A percentile compares a stretch with the other conserved stretches of the same genome.
phyloP scores from a whole-genome alignment of 2,797 vertebrate species.

The Acanthopagrus latus region DNA sequence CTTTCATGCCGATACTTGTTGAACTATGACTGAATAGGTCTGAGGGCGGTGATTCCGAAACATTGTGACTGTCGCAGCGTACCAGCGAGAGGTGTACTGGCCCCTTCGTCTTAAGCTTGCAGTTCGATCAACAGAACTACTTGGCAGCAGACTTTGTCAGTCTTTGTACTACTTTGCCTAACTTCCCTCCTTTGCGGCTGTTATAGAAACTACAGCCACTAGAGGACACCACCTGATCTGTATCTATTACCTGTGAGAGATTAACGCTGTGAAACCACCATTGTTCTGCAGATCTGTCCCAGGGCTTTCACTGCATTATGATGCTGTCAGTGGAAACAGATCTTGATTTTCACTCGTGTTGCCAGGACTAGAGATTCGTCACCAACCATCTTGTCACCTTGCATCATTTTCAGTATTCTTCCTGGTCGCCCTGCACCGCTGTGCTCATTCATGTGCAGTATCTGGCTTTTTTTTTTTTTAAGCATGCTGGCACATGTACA shows the following conservation, averaged over 20 bases:
- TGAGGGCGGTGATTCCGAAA: too few species aligned
- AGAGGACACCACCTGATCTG: not conserved
- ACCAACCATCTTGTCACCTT: constrained; percentile 4
- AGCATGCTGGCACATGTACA: not conserved
- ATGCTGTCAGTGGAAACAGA: not conserved
- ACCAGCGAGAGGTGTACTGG: too few species aligned
- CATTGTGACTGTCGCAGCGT: too few species aligned
- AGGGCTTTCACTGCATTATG: not conserved
- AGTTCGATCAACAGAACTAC: too few species aligned
- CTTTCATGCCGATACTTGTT: too few species aligned
- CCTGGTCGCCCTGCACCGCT: not conserved
- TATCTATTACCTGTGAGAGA: not conserved
- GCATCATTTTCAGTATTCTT: constrained; percentile 12
- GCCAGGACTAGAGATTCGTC: constrained; percentile 15
- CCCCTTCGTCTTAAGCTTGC: too few species aligned
- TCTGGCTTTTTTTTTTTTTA: not conserved
- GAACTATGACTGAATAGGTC: too few species aligned
- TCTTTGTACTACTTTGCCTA: too few species aligned
- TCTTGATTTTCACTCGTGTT: constrained; percentile 1
- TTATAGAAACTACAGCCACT: too few species aligned
- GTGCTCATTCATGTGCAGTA: not conserved
- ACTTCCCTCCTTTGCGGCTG: too few species aligned
- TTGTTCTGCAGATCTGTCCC: not conserved
- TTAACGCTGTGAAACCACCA: not conserved
- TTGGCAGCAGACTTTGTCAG: too few species aligned